Evolutionary conservation across 2,797 vertebrate species (phyloP).

Genomic region (Aulostomus chinensis): DNA sequence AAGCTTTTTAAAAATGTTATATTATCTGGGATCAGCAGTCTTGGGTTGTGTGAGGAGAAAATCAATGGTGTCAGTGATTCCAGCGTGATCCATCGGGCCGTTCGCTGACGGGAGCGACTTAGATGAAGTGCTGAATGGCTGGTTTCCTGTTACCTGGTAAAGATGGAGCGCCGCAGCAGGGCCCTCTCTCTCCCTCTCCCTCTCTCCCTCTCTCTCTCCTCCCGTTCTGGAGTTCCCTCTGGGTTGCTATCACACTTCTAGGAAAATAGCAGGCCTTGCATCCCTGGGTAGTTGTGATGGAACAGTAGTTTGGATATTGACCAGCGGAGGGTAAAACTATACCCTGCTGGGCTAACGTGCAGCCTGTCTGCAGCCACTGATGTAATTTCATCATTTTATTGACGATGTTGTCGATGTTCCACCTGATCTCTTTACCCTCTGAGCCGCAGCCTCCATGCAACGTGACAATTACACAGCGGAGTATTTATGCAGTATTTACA

Average conservation of each 20-base stretch:
- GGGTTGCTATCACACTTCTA: conserved; percentile 13
- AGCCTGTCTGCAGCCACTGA: background rate
- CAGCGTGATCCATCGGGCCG: conserved; percentile 59
- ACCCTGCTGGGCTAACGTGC: too few species aligned
- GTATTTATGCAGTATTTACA: conserved; percentile 59
- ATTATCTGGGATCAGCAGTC: conserved; percentile 69
- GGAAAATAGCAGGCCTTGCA: conserved; percentile 19
- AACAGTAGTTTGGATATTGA: too few species aligned
- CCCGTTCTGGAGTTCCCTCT: conserved; percentile 25
- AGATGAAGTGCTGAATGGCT: conserved; percentile 68
- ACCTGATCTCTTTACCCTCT: too few species aligned
- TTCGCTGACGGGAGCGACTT: conserved; percentile 40
- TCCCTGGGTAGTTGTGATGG: conserved; percentile 19
- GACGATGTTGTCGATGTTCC: background rate
- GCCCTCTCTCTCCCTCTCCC: conserved; percentile 1
- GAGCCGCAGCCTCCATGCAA: too few species aligned
- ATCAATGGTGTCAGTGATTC: conserved; percentile 63
- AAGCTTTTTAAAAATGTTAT: conserved; percentile 50
- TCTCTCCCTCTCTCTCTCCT: conserved; percentile 3
- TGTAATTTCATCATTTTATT: conserved; percentile 34
- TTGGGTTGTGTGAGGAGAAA: conserved; percentile 50
- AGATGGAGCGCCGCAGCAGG: conserved; percentile 34
- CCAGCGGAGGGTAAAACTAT: too few species aligned
- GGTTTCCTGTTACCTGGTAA: conserved; percentile 64
- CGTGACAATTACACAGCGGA: conserved; percentile 10